These are phyloP conservation scores for Ormyrus labotus DNA, from an alignment of 2,888 invertebrate species.

Conservation along the genomic window DNA sequence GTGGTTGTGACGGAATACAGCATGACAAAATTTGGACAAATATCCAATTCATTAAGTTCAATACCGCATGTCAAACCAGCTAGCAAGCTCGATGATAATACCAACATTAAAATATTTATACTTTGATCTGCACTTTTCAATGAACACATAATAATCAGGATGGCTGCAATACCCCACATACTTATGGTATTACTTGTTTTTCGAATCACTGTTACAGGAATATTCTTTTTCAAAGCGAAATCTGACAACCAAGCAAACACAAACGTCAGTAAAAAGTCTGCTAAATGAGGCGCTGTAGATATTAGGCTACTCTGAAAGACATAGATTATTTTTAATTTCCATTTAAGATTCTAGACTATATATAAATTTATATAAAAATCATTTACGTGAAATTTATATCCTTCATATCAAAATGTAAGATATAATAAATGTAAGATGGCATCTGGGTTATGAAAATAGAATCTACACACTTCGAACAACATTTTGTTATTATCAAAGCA, in stretches of 20 bases:
- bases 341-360: too few species aligned
- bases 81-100: constrained; percentile 69
- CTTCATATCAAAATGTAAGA: constrained; percentile 84
- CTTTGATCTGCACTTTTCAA: constrained; percentile 51
- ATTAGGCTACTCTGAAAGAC: constrained; percentile 76
- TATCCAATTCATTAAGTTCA: constrained; percentile 76
- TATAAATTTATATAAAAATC: too few species aligned
- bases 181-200: constrained; percentile 78
- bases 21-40: constrained; percentile 76
- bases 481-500: constrained; percentile 84
- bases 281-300: constrained; percentile 78
- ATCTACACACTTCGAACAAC: constrained; percentile 90
- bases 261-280: constrained; percentile 77
- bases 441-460: constrained; percentile 83
- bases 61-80: constrained; percentile 70
- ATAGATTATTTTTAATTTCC: too few species aligned
- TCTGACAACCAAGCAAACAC: constrained; percentile 77
- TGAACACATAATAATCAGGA: constrained; percentile 73
- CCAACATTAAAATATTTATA: constrained; percentile 61
- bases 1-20: constrained; percentile 77
- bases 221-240: constrained; percentile 67
- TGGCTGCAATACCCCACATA: constrained; percentile 75
- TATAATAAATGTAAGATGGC: constrained; percentile 86
- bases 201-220: constrained; percentile 65
- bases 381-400: constrained; percentile 62